Evolutionary conservation across 1,140 invertebrate species (phyloP), one percentile per base, ranked within the genome.

Genomic region (Polypedilum pembai): DNA sequence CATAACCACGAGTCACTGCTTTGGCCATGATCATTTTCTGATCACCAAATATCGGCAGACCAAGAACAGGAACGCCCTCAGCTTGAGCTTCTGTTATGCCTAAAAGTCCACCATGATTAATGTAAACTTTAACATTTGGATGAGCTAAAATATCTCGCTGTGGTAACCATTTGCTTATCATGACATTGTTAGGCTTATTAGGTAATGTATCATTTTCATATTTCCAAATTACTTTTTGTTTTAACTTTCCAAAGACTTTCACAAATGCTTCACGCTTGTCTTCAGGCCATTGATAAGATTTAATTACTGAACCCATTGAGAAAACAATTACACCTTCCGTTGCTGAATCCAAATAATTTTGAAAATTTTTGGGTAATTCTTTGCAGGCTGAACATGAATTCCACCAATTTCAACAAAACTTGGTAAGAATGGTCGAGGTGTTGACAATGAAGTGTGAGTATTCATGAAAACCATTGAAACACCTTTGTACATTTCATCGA

Each of bases 31-130:
- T 88, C 8, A 81, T 78, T 24, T 77, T 78, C 78, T 88, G 87
- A 77, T 89, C 87, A 3, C 77, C 83, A 75, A 85, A 85, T 10
- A 88, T 75, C 7, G 87, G 87, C 8, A 88, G 81, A 18, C 81
- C 83, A 4, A 89, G 66, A 24, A 88, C 78, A 12, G 87, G 87
- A 3, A 85, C 82, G 0, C 83, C 86, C 77, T 83, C 82, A 76
- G 85, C 84, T 24, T 86, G 77, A 1, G 84, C 83, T 79, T 88
- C 91, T 63, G 87, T 88, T 0, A 87, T 87, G 3, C 90, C 86
- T 75, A 89, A 83, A 74, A 89, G 85, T 3, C 90, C 91, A 24
- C 87, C 88, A 77, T 93, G 90, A 3, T 88, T 88, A 40, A 91
- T 84, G 77, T 91, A 91, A 1, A 84, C 85, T 73, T 83, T 81